A percentile compares a stretch with the other conserved stretches of the same genome.
Evolutionary conservation across 2,888 invertebrate species (phyloP).

Genomic region (Acrobasis consociella): DNA sequence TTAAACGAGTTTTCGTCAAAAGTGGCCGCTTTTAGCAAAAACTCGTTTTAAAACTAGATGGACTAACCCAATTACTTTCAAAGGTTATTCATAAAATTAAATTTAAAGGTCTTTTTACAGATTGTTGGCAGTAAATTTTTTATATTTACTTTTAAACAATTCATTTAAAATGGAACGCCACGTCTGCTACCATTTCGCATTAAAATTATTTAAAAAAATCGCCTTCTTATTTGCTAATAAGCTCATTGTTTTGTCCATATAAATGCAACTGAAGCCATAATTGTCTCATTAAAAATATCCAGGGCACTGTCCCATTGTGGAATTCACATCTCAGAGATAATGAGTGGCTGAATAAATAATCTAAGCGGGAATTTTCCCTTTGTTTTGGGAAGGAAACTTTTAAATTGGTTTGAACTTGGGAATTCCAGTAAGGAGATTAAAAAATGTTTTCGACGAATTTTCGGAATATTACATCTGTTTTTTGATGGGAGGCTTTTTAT

Average conservation of each 20-base stretch:
- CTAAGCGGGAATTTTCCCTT: constrained; percentile 9
- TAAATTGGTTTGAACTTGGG: constrained; percentile 19
- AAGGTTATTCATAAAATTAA: too few relatives aligned
- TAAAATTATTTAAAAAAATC: not conserved
- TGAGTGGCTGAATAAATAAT: constrained; percentile 23
- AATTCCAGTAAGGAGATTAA: constrained; percentile 10
- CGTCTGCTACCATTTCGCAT: too few relatives aligned
- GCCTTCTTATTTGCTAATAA: not conserved
- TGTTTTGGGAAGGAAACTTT: constrained; percentile 21
- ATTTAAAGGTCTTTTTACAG: too few relatives aligned
- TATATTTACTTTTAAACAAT: too few relatives aligned
- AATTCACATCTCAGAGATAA: constrained; percentile 22
- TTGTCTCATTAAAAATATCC: constrained; percentile 23
- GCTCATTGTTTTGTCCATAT: constrained; percentile 2
- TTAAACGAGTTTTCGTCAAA: too few relatives aligned
- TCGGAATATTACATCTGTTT: constrained; percentile 5
- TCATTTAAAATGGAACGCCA: too few relatives aligned
- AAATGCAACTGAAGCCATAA: constrained; percentile 19
- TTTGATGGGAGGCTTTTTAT: not conserved
- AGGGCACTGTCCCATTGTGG: constrained; percentile 12
- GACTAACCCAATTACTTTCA: too few relatives aligned
- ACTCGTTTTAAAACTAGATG: too few relatives aligned
- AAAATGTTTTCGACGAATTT: constrained; percentile 12
- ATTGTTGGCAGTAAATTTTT: too few relatives aligned
- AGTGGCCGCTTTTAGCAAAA: too few relatives aligned